These are phyloP conservation scores for Metalampra italica DNA, from an alignment of 2,888 invertebrate species.

Conservation along the genomic window DNA sequence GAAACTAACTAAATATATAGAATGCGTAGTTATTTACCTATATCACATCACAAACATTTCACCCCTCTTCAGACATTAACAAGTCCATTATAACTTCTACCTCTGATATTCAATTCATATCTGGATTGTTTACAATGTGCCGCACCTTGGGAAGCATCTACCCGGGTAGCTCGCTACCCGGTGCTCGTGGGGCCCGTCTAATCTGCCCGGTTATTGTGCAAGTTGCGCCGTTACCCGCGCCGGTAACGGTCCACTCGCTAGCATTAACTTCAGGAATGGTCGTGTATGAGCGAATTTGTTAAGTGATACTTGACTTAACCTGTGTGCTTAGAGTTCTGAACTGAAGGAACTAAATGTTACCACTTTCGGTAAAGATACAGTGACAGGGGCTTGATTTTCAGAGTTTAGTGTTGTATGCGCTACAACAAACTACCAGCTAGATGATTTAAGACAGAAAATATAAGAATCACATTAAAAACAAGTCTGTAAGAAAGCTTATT, in stretches of 20 bases:
- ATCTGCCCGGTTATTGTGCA: constrained; percentile 10
- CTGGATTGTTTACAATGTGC: constrained; percentile 1
- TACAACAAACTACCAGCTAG: too few species aligned
- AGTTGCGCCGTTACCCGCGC: constrained; percentile 5
- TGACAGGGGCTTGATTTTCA: too few species aligned
- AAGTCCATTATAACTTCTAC: constrained; percentile 4
- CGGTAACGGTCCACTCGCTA: too few species aligned
- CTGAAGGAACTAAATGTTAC: too few species aligned
- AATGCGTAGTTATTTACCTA: neutral
- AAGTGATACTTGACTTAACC: constrained; percentile 1
- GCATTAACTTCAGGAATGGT: neutral
- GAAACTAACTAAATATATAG: neutral
- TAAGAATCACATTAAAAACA: too few species aligned
- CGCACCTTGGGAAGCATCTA: neutral
- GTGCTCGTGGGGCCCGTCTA: neutral
- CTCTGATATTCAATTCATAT: constrained; percentile 3
- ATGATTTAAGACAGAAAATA: too few species aligned
- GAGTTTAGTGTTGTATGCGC: too few species aligned
- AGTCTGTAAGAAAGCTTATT: too few species aligned
- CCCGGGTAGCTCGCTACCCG: neutral
- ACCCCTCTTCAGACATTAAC: too few species aligned
- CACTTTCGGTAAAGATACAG: too few species aligned
- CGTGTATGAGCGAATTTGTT: neutral
- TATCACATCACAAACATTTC: neutral
- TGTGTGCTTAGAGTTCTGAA: too few species aligned